Conservation (phyloP, 2,888 invertebrate genomes). For the Diabrotica balteata region DNA sequence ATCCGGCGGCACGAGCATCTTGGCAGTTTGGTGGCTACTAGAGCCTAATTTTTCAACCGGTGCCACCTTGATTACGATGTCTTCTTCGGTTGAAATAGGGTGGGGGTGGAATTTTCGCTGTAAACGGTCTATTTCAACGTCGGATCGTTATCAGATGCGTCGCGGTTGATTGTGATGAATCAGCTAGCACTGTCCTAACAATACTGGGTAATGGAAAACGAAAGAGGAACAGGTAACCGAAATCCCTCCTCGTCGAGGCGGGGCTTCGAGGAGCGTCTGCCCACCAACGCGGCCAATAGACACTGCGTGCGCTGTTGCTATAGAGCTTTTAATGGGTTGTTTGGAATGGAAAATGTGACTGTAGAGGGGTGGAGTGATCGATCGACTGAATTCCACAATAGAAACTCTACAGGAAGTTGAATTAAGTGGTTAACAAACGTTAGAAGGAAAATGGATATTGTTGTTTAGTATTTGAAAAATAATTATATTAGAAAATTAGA, state of each 20-base stretch:
- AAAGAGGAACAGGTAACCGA: slow-evolving; percentile 49
- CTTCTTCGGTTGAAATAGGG: slow-evolving; percentile 34
- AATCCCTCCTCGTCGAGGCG: slow-evolving; percentile 50
- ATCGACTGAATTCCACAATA: slow-evolving; percentile 8
- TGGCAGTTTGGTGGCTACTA: slow-evolving; percentile 55
- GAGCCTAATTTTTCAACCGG: slow-evolving; percentile 50
- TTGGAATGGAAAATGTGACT: neutral
- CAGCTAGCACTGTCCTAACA: slow-evolving; percentile 49
- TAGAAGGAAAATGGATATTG: too few relatives aligned
- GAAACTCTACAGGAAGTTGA: neutral
- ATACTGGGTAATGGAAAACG: slow-evolving; percentile 47
- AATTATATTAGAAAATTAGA: too few relatives aligned
- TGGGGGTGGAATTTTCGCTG: slow-evolving; percentile 30
- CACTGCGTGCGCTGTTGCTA: slow-evolving; percentile 11
- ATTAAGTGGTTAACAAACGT: too few relatives aligned
- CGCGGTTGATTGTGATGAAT: slow-evolving; percentile 50
- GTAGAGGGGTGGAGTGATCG: slow-evolving; percentile 11
- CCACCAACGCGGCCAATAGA: slow-evolving; percentile 34
- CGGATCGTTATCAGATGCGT: slow-evolving; percentile 6
- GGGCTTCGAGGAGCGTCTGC: slow-evolving; percentile 44
- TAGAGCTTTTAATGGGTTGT: slow-evolving; percentile 15
- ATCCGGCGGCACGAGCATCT: slow-evolving; percentile 89
- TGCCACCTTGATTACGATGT: slow-evolving; percentile 47
- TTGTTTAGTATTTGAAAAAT: too few relatives aligned
- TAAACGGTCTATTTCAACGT: slow-evolving; percentile 9